Base-by-base conservation (phyloP, 2,113 vertebrate genomes). In the Sturnus vulgaris region DNA sequence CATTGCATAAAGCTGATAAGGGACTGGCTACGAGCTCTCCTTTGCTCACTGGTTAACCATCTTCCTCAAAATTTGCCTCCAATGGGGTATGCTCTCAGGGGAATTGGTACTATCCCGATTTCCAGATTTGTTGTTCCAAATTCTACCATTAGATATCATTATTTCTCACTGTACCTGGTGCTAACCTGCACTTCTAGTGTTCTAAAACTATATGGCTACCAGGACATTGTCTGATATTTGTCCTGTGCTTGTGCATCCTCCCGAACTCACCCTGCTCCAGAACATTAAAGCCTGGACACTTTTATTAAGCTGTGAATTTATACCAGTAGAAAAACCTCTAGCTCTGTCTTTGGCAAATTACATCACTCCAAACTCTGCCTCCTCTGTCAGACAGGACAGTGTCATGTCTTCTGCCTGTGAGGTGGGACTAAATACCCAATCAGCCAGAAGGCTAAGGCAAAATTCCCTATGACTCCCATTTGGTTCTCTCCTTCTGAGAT, bases 221-320 rank as follows among this genome's bases (percentile, higher is more conserved):
- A 70, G 10, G 28, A 31, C 8, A n/a, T 44, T 77, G 31, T 5
- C 20, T 35, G 18, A 3, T 31, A 73, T 61, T 27, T 71, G 17
- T 40, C 23, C 27, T 73, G 0, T 46, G 10, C 12, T 73, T 57
- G 9, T 39, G 10, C 9, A 19, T 24, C 27, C 20, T 83, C 17
- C 13, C 9, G 42, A n/a, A n/a, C 16, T 47, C 8, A 31, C 10
- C 5, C 10, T 68, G 7, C 3, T 5, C 3, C 17, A 25, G 21
- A 73, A 42, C 14, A 30, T 16, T 42, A n/a, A 4, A 60, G 4
- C 1, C 11, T 39, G 8, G 22, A 35, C 3, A 0, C 1, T 9
- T 50, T 17, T 47, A 40, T 77, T 24, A 4, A 69, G 12, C 4
- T 42, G 14, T 66, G 11, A 75, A 63, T 86, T 84, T 53, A 9